Evolutionary conservation across 2,797 vertebrate genomes (phyloP).

Genomic region (Todus mexicanus): DNA sequence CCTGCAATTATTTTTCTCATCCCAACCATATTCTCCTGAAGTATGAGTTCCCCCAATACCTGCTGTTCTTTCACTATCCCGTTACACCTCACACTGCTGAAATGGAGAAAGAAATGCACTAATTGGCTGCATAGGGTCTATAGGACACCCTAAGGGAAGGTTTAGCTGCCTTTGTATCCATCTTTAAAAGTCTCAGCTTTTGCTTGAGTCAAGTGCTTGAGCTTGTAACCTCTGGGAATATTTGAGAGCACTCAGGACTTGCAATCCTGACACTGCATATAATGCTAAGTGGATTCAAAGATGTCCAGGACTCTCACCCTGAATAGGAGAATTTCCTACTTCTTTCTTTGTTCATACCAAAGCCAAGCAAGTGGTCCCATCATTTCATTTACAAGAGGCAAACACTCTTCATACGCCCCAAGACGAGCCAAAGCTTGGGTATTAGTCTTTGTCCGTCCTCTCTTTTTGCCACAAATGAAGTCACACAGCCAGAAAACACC

Average conservation of each 20-base stretch:
- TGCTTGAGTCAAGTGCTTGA: slow-evolving; percentile 15
- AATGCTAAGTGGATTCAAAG: slow-evolving; percentile 48
- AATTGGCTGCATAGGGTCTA: neutral
- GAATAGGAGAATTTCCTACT: slow-evolving; percentile 4
- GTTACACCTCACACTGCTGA: neutral
- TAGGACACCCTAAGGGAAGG: neutral
- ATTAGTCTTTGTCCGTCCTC: neutral
- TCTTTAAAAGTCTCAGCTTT: slow-evolving; percentile 28
- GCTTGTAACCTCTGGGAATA: slow-evolving; percentile 37
- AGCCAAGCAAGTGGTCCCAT: neutral
- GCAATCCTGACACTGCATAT: neutral
- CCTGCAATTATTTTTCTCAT: neutral
- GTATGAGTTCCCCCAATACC: neutral
- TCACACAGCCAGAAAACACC: neutral
- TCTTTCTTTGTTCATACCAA: slow-evolving; percentile 19
- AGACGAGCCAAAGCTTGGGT: neutral
- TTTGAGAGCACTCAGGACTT: slow-evolving; percentile 57
- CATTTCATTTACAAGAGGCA: neutral
- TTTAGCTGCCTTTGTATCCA: slow-evolving; percentile 11
- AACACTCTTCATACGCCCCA: neutral
- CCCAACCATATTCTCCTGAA: neutral
- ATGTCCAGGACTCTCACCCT: slow-evolving; percentile 16
- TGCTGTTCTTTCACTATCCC: neutral
- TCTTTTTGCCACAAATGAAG: neutral
- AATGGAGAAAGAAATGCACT: neutral